Percentiles rank a stretch among this genome's conserved stretches.
Conservation (phyloP, 2,113 vertebrate genomes). For the Mus spicilegus region DNA sequence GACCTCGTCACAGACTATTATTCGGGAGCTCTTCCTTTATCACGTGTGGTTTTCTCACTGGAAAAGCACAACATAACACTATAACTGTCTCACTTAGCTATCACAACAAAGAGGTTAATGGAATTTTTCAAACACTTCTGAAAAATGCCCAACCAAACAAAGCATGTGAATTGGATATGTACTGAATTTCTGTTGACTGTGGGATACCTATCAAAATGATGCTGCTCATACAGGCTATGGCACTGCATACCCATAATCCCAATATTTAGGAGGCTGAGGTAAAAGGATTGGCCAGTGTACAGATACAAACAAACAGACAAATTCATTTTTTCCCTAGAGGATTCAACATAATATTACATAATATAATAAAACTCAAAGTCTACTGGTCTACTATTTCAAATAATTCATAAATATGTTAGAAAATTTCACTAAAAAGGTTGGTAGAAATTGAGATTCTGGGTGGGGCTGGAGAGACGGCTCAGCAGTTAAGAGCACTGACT, state of each 20-base stretch:
- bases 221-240: background rate
- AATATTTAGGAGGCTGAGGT: background rate
- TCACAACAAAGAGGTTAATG: conserved; percentile 2
- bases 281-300: background rate
- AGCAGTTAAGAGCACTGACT: too few species aligned
- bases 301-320: background rate
- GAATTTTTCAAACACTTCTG: background rate
- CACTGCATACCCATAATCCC: background rate
- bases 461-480: too few species aligned
- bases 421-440: background rate
- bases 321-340: background rate
- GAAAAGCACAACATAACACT: background rate
- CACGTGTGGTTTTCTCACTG: background rate
- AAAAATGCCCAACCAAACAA: background rate
- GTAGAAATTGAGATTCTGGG: background rate
- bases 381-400: background rate
- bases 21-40: background rate
- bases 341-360: background rate
- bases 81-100: background rate
- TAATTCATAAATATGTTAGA: conserved; percentile 43
- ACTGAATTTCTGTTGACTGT: background rate
- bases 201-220: background rate
- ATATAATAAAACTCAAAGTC: background rate
- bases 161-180: background rate
- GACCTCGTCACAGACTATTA: background rate